These are phyloP conservation scores for Lepus timidus DNA, from an alignment of 2,113 vertebrate genomes.

Conservation along the genomic window DNA sequence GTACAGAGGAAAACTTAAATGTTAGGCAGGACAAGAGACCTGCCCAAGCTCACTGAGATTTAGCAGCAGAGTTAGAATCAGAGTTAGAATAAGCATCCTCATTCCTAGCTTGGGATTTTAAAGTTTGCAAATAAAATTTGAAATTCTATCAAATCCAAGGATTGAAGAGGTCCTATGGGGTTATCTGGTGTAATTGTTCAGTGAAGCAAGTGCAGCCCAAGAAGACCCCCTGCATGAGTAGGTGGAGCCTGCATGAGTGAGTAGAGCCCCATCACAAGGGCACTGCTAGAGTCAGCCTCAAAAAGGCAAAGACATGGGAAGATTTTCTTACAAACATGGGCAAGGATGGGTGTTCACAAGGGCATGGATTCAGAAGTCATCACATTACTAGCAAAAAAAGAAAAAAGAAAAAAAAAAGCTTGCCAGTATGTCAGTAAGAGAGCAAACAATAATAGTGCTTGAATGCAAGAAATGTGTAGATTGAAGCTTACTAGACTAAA, in stretches of 20 bases:
- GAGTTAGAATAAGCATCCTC: background rate
- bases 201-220: background rate
- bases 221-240: background rate
- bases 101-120: background rate
- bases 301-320: background rate
- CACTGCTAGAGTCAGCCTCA: background rate
- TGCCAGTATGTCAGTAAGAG: background rate
- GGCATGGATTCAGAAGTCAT: background rate
- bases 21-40: background rate
- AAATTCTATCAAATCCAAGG: background rate
- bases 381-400: background rate
- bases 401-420: background rate
- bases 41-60: background rate
- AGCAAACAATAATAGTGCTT: background rate
- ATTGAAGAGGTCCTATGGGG: background rate
- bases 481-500: background rate
- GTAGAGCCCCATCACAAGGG: background rate
- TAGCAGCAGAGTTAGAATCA: background rate
- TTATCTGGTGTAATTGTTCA: background rate
- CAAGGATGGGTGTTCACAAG: background rate
- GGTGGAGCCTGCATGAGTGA: background rate
- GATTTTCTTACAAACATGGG: background rate
- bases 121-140: constrained; percentile 37
- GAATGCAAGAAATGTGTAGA: background rate
- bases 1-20: background rate